A percentile compares a stretch with the other conserved stretches of the same genome.
Conservation (phyloP, 2,888 invertebrate species). For the Chrysodeixis includens region DNA sequence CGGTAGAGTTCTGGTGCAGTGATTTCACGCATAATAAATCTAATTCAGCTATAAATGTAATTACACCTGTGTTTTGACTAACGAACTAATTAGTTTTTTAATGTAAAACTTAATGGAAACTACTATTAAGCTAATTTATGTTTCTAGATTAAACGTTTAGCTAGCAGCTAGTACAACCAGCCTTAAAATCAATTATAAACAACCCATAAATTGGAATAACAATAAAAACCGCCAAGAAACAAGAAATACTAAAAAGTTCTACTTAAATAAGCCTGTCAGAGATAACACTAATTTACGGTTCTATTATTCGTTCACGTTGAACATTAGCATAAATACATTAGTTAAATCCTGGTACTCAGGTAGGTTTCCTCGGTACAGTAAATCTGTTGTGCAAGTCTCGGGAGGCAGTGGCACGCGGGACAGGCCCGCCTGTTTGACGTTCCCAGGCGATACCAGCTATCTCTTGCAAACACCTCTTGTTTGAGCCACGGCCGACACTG, state of each 20-base stretch:
- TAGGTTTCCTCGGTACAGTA: constrained; percentile 67
- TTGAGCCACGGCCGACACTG: constrained; percentile 82
- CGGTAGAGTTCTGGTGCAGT: constrained; percentile 55
- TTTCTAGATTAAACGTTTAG: too few species aligned
- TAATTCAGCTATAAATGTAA: constrained; percentile 26
- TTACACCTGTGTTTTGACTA: neutral
- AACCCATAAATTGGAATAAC: neutral
- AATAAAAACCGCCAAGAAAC: neutral
- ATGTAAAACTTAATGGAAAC: neutral
- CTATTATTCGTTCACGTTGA: neutral
- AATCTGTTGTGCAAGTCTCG: constrained; percentile 74
- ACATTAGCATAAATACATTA: constrained; percentile 10
- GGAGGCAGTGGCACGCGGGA: constrained; percentile 80
- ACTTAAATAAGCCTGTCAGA: neutral
- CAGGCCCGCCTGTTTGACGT: constrained; percentile 85
- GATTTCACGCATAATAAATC: constrained; percentile 53
- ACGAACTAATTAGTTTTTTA: constrained; percentile 32
- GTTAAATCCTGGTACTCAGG: constrained; percentile 16
- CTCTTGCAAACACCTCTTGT: constrained; percentile 87
- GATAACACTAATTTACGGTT: neutral
- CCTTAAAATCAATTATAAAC: too few species aligned
- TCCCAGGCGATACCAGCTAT: constrained; percentile 88
- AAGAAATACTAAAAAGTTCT: neutral
- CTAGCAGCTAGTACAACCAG: too few species aligned
- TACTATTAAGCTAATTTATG: too few species aligned